A percentile compares a stretch with the other conserved stretches of the same genome.
Conservation (phyloP, 1,140 invertebrate species). For the Mizuhopecten yessoensis region DNA sequence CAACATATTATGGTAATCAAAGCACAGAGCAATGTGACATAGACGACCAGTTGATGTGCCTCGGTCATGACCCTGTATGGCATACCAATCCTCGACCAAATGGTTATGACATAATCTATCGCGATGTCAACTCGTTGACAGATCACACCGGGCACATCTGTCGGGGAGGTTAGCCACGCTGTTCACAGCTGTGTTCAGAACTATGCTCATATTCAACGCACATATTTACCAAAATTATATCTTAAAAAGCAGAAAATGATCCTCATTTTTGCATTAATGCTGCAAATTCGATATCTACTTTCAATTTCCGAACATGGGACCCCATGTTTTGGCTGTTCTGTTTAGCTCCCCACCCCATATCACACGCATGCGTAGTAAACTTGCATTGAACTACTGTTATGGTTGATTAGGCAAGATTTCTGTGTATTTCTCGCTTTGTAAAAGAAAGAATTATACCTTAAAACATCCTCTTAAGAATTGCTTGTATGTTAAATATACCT, state of each 20-base stretch:
- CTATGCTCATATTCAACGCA: background rate
- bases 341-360: slow-evolving; percentile 19
- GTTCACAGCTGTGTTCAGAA: background rate
- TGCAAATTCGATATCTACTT: slow-evolving; percentile 4
- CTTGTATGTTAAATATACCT: background rate
- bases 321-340: slow-evolving; percentile 31
- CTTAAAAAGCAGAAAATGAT: background rate
- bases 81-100: slow-evolving; percentile 31
- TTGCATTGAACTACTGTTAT: slow-evolving; percentile 34
- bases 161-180: background rate
- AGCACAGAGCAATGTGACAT: slow-evolving; percentile 10
- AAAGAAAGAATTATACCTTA: background rate
- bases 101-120: slow-evolving; percentile 31
- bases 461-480: background rate
- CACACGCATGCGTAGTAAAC: slow-evolving; percentile 32
- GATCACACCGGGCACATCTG: slow-evolving; percentile 28
- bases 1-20: background rate
- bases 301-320: slow-evolving; percentile 16
- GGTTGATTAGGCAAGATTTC: slow-evolving; percentile 38
- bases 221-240: background rate
- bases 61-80: slow-evolving; percentile 24
- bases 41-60: background rate
- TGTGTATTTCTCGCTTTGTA: background rate
- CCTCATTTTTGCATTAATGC: background rate
- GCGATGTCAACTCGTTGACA: background rate